Evolutionary conservation across 2,797 vertebrate genomes (phyloP).

Genomic region (Scyliorhinus canicula): DNA sequence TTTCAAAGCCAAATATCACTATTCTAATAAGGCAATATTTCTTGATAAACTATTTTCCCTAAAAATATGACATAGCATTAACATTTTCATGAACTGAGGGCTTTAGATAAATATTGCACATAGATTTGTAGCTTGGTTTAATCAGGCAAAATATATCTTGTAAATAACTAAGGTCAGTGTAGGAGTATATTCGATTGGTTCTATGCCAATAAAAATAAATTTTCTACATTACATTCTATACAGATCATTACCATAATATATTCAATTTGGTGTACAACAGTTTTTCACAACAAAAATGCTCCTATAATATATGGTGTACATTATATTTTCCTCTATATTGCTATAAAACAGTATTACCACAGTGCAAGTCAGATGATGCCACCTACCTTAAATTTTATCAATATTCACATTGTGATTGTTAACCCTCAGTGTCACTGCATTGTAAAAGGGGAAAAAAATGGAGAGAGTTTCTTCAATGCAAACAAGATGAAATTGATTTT

Average conservation of each 20-base stretch:
- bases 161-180: constrained; percentile 9
- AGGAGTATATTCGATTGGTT: neutral
- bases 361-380: neutral
- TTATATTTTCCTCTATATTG: neutral
- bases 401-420: neutral
- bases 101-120: constrained; percentile 3
- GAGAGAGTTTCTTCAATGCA: neutral
- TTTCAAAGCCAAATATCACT: constrained; percentile 79
- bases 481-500: neutral
- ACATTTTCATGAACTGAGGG: constrained; percentile 67
- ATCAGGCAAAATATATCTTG: constrained; percentile 27
- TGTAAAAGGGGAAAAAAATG: neutral
- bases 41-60: constrained; percentile 71
- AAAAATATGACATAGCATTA: constrained; percentile 74
- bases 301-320: neutral
- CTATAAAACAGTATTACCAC: neutral
- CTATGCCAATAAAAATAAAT: neutral
- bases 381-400: neutral
- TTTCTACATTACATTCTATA: constrained; percentile 16
- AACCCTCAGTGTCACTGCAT: neutral
- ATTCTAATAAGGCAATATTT: constrained; percentile 96
- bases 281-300: neutral
- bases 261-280: constrained; percentile 4
- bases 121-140: constrained; percentile 26
- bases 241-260: constrained; percentile 22